phyloP scores from a whole-genome alignment of 2,888 invertebrate species.

The Megamerina dolium region DNA sequence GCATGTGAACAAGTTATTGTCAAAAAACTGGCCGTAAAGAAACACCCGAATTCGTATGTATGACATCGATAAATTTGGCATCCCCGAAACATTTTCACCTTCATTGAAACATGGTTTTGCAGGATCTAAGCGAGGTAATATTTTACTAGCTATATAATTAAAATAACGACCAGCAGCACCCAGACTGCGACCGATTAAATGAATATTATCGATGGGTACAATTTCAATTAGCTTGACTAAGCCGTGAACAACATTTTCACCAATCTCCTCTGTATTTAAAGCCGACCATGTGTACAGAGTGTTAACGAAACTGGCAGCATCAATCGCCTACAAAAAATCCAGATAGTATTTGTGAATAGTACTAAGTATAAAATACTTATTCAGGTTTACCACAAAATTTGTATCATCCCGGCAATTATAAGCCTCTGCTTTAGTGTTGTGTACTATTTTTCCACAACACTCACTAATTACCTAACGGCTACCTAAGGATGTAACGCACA shows the following conservation, averaged over 20 bases:
- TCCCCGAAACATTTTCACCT: slow-evolving; percentile 43
- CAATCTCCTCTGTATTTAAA: slow-evolving; percentile 43
- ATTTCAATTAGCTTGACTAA: slow-evolving; percentile 34
- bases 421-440: slow-evolving; percentile 30
- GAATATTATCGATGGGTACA: slow-evolving; percentile 37
- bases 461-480: too few species aligned
- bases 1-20: slow-evolving; percentile 44
- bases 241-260: slow-evolving; percentile 34
- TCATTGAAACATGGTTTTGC: slow-evolving; percentile 48
- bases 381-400: slow-evolving; percentile 38
- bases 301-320: slow-evolving; percentile 36
- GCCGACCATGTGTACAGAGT: slow-evolving; percentile 46
- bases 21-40: slow-evolving; percentile 46
- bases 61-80: slow-evolving; percentile 44
- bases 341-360: background rate
- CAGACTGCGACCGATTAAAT: slow-evolving; percentile 47
- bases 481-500: too few species aligned
- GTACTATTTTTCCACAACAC: too few species aligned
- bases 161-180: slow-evolving; percentile 42
- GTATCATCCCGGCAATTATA: slow-evolving; percentile 40
- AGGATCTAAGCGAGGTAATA: slow-evolving; percentile 42
- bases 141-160: slow-evolving; percentile 28
- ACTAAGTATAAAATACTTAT: background rate
- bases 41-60: slow-evolving; percentile 46
- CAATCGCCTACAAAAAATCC: slow-evolving; percentile 33